Evolutionary conservation across 2,113 vertebrate species (phyloP).

Genomic region (Microcebus jonahi): DNA sequence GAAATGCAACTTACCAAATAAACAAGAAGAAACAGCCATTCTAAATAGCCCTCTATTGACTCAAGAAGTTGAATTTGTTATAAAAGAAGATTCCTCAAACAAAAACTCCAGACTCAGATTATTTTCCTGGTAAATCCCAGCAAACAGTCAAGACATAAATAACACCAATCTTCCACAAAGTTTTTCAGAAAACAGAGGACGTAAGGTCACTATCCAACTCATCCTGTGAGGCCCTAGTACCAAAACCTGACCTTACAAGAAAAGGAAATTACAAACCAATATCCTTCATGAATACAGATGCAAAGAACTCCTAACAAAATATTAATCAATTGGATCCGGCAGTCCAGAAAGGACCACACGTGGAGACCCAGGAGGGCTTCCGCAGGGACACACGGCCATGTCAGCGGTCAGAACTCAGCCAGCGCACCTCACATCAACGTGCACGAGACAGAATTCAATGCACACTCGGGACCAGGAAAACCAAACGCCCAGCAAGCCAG

Average conservation of each 20-base stretch:
- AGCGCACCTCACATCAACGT: accelerated
- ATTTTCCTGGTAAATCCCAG: background rate
- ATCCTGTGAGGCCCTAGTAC: background rate
- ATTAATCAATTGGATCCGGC: accelerated
- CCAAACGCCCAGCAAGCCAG: background rate
- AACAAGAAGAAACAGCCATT: background rate
- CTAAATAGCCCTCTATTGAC: background rate
- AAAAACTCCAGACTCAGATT: background rate
- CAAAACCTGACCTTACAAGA: background rate
- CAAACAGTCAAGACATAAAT: background rate
- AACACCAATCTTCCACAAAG: background rate
- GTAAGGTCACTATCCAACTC: background rate
- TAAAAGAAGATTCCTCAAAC: background rate
- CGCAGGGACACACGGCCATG: background rate
- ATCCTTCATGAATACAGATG: background rate
- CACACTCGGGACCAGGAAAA: background rate
- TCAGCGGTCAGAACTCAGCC: background rate
- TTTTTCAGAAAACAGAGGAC: background rate
- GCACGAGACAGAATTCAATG: too few species aligned
- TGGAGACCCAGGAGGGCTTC: background rate
- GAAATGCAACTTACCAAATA: background rate
- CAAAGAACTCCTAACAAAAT: background rate
- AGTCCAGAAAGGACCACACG: background rate
- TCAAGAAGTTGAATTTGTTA: background rate
- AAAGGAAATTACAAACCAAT: background rate